Conservation (phyloP, 1,140 invertebrate genomes). For the Drosophila neocordata region DNA sequence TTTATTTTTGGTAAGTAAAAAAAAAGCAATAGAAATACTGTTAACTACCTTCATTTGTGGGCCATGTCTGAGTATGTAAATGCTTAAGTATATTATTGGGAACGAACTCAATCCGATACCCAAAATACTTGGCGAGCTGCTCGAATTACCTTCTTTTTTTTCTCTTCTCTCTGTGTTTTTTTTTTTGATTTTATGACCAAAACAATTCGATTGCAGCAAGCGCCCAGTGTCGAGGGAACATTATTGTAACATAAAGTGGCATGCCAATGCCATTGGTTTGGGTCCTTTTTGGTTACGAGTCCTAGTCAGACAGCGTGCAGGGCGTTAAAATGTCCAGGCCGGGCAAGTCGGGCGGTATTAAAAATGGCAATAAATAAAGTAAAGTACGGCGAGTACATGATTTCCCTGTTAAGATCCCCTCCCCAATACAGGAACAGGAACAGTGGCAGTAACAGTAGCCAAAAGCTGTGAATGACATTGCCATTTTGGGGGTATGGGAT, state of each 20-base stretch:
- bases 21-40: neutral
- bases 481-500: neutral
- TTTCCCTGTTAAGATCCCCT: constrained; percentile 82
- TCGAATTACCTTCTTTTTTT: constrained; percentile 62
- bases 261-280: no score
- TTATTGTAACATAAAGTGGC: constrained; percentile 81
- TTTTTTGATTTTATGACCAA: constrained; percentile 77
- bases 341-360: constrained; percentile 72
- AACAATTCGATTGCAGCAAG: constrained; percentile 77
- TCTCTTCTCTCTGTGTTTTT: no score
- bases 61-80: constrained; percentile 20
- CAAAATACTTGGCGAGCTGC: constrained; percentile 21
- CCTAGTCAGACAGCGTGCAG: constrained; percentile 40
- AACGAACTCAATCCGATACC: neutral
- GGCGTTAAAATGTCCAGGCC: constrained; percentile 77
- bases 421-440: constrained; percentile 44
- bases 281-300: constrained; percentile 30
- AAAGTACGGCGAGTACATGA: constrained; percentile 82
- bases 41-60: constrained; percentile 1
- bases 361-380: constrained; percentile 83
- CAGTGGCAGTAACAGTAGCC: constrained; percentile 5
- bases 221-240: constrained; percentile 68
- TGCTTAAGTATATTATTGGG: constrained; percentile 21
- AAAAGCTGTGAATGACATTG: constrained; percentile 34
- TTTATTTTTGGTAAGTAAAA: neutral